Evolutionary conservation across 2,888 invertebrate species (phyloP).

Genomic region (Thelaira solivaga): DNA sequence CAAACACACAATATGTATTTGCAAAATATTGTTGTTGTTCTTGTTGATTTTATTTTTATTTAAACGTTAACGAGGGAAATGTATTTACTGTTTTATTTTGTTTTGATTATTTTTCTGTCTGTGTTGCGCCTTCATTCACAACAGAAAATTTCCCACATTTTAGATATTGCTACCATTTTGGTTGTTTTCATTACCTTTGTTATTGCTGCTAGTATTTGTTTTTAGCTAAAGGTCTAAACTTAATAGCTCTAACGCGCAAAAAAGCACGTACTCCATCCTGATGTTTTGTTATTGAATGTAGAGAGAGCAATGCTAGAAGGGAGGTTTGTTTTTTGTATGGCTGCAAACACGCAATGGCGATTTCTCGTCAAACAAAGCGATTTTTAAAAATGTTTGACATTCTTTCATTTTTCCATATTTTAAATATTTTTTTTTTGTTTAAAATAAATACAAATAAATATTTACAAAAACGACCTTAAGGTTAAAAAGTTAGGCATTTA

Average conservation of each 20-base stretch:
- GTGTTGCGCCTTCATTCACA: constrained; percentile 16
- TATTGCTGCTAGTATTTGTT: constrained; percentile 7
- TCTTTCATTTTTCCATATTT: too few species aligned
- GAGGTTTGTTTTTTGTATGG: not conserved
- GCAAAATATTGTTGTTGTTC: constrained; percentile 20
- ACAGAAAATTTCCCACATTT: not conserved
- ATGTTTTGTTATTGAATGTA: not conserved
- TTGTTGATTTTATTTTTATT: not conserved
- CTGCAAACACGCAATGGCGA: not conserved
- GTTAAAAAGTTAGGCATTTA: too few species aligned
- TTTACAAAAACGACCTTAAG: too few species aligned
- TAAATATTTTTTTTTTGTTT: too few species aligned
- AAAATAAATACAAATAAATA: too few species aligned
- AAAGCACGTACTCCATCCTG: constrained; percentile 53
- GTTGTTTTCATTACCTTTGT: not conserved
- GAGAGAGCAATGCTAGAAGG: not conserved
- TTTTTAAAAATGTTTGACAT: too few species aligned
- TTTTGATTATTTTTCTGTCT: not conserved
- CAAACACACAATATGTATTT: constrained; percentile 18
- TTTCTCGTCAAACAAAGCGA: too few species aligned
- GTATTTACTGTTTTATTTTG: not conserved
- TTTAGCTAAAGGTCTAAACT: constrained; percentile 28
- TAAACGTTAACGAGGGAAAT: not conserved
- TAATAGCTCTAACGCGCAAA: constrained; percentile 49
- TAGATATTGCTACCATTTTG: not conserved